Evolutionary conservation across 2,113 vertebrate genomes (phyloP).

Genomic region (Holacanthus passer): DNA sequence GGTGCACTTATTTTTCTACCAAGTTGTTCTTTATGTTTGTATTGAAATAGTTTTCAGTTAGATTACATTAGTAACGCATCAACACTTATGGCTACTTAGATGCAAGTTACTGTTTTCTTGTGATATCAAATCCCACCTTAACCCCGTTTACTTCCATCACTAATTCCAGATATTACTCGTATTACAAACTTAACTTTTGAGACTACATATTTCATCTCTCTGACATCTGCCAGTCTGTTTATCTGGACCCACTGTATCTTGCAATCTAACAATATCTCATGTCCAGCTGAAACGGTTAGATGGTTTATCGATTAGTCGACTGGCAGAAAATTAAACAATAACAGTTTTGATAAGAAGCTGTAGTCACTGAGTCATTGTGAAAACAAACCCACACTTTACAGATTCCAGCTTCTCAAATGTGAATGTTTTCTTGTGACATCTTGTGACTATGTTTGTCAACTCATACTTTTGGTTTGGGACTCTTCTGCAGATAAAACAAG

Average conservation of each 20-base stretch:
- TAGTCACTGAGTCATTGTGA: not conserved
- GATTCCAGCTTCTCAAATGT: not conserved
- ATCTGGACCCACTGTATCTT: not conserved
- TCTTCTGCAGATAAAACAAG: not conserved
- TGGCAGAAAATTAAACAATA: not conserved
- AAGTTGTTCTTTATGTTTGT: not conserved
- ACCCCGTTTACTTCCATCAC: not conserved
- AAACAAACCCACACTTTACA: not conserved
- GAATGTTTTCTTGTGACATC: not conserved
- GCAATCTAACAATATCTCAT: not conserved
- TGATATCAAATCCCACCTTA: not conserved
- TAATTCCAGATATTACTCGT: not conserved
- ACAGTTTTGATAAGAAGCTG: not conserved
- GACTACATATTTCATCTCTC: not conserved
- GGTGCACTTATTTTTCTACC: not conserved
- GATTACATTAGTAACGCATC: not conserved
- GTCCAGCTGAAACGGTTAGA: not conserved
- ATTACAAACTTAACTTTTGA: not conserved
- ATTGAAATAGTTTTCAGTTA: not conserved
- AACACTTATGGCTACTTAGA: not conserved
- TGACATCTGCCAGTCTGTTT: not conserved
- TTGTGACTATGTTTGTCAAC: fast-evolving
- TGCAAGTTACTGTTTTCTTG: not conserved
- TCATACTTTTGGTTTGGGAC: not conserved
- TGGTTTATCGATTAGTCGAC: not conserved